A percentile compares a stretch with the other conserved stretches of the same genome.
phyloP scores from a whole-genome alignment of 1,140 invertebrate genomes.

The Drosophila albomicans region DNA sequence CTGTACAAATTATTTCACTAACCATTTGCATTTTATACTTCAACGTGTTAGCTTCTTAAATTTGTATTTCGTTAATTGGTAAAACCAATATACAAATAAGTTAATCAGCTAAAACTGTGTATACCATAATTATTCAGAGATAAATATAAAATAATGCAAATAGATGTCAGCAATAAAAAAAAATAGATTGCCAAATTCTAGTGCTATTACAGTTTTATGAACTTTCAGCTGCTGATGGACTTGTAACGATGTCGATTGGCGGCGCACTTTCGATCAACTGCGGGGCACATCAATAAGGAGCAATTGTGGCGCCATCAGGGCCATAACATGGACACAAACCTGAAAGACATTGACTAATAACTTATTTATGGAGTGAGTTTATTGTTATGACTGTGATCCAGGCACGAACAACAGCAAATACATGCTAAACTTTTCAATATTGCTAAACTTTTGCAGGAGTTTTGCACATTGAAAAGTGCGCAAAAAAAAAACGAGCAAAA shows the following conservation, averaged over 20 bases:
- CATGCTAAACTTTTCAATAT: conserved; percentile 75
- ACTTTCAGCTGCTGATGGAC: conserved; percentile 9
- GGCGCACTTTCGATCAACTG: background rate
- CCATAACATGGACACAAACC: conserved; percentile 20
- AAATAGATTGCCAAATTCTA: no score
- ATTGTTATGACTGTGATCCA: conserved; percentile 66
- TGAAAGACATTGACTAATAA: conserved; percentile 71
- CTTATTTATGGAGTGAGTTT: conserved; percentile 75
- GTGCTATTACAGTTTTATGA: background rate
- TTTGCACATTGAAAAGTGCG: conserved; percentile 34
- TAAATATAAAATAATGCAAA: no score
- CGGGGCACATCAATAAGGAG: conserved; percentile 9
- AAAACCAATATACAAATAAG: no score
- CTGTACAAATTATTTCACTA: no score
- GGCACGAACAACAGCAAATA: conserved; percentile 58
- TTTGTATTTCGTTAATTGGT: no score
- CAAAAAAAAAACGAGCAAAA: background rate
- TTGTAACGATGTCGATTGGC: conserved; percentile 14
- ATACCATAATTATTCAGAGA: no score
- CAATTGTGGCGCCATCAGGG: conserved; percentile 19
- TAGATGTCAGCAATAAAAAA: no score
- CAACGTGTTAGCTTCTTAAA: no score
- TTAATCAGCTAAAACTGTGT: no score
- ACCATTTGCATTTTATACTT: no score
- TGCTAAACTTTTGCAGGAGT: conserved; percentile 76